These are phyloP conservation scores for Bugulina stolonifera DNA, from an alignment of 2,888 invertebrate genomes.

Conservation along the genomic window DNA sequence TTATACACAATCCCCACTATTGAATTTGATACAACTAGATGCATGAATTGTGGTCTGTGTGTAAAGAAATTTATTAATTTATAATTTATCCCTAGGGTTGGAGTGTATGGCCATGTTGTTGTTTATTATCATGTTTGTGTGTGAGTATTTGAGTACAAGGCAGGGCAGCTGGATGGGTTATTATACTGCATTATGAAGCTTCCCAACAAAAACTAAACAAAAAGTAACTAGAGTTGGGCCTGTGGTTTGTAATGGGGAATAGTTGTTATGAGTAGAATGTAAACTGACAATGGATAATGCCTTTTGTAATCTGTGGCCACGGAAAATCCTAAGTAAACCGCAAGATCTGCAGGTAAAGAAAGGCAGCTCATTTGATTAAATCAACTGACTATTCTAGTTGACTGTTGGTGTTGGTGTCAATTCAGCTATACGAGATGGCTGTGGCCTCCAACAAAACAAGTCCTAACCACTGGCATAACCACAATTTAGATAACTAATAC, in stretches of 20 bases:
- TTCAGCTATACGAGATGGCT: conserved; percentile 12
- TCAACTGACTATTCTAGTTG: not conserved
- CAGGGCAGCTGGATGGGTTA: conserved; percentile 9
- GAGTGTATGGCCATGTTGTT: not conserved
- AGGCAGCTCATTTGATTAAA: not conserved
- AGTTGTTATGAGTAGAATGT: not conserved
- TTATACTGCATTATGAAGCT: conserved; percentile 19
- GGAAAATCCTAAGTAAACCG: conserved; percentile 21
- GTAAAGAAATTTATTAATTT: conserved; percentile 24
- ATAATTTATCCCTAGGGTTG: conserved; percentile 17
- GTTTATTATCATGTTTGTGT: not conserved
- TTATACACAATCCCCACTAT: not conserved
- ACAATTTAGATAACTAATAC: conserved; percentile 33
- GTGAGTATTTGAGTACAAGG: conserved; percentile 1
- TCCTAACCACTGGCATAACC: conserved; percentile 30
- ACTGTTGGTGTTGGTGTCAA: not conserved
- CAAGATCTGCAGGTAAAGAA: conserved; percentile 12
- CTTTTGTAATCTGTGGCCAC: conserved; percentile 25
- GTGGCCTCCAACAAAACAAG: conserved; percentile 20
- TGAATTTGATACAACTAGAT: not conserved
- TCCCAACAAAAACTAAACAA: not conserved
- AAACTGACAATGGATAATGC: not conserved
- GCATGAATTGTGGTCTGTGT: conserved; percentile 17
- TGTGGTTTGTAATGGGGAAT: conserved; percentile 15
- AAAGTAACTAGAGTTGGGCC: not conserved